These are phyloP conservation scores for Aphodius sticticus DNA, from an alignment of 2,888 invertebrate species.

Conservation along the genomic window DNA sequence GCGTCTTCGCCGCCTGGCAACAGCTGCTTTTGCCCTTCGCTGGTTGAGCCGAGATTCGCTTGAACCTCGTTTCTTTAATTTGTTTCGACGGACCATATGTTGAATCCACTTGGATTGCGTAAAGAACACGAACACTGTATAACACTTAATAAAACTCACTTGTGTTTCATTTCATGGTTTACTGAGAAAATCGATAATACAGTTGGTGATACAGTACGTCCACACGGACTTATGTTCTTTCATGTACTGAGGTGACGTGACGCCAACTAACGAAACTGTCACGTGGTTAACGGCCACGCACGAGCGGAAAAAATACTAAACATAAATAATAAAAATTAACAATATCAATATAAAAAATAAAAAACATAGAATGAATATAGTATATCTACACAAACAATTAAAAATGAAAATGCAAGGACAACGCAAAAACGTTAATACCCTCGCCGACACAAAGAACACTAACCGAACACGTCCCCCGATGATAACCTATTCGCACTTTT, in stretches of 20 bases:
- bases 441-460: too few relatives aligned
- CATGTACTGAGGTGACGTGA: not conserved
- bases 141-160: not conserved
- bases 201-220: not conserved
- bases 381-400: too few relatives aligned
- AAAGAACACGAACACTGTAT: not conserved
- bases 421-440: too few relatives aligned
- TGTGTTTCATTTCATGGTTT: not conserved
- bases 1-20: not conserved
- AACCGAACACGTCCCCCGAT: too few relatives aligned
- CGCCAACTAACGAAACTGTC: too few relatives aligned
- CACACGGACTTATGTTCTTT: not conserved
- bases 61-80: not conserved
- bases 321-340: too few relatives aligned
- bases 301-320: too few relatives aligned
- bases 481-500: too few relatives aligned
- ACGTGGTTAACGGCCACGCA: too few relatives aligned
- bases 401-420: too few relatives aligned
- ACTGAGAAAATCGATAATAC: not conserved
- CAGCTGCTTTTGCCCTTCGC: not conserved
- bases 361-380: too few relatives aligned
- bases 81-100: conserved; percentile 1
- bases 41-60: not conserved
- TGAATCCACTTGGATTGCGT: not conserved
- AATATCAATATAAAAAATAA: too few relatives aligned